Conservation (phyloP, 2,113 vertebrate genomes). For the Ammodytes dubius region DNA sequence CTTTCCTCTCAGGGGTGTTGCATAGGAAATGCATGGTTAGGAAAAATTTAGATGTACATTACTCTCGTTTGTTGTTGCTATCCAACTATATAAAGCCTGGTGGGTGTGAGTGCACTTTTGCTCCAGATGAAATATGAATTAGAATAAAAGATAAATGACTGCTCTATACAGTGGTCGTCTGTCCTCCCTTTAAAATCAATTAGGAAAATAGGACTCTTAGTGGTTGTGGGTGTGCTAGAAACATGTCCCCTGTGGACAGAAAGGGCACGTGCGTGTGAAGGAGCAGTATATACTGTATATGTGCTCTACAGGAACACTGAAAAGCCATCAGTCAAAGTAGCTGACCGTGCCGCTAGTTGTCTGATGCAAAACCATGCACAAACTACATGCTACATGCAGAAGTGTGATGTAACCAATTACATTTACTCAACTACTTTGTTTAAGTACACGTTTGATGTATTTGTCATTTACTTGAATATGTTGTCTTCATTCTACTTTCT, state of each 20-base stretch:
- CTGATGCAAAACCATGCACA: constrained; percentile 21
- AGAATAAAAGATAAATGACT: constrained; percentile 56
- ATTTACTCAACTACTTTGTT: too few species aligned
- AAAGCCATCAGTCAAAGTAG: too few species aligned
- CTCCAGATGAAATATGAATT: constrained; percentile 59
- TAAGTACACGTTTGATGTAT: too few species aligned
- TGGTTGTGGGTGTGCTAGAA: not conserved
- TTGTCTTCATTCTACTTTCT: too few species aligned
- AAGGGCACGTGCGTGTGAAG: not conserved
- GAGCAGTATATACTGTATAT: too few species aligned
- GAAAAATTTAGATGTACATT: constrained; percentile 10
- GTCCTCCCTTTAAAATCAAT: constrained; percentile 23
- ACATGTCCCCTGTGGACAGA: constrained; percentile 23
- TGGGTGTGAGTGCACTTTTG: constrained; percentile 38
- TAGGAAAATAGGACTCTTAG: constrained; percentile 10
- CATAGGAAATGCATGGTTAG: not conserved
- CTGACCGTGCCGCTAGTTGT: constrained; percentile 6
- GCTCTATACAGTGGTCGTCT: not conserved
- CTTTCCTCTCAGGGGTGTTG: not conserved
- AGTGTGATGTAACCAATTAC: too few species aligned
- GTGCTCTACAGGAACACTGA: too few species aligned
- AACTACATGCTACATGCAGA: too few species aligned
- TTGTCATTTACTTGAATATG: too few species aligned
- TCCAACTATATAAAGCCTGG: constrained; percentile 26
- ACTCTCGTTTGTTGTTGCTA: constrained; percentile 12